These are phyloP conservation scores for Bufo gargarizans DNA, from an alignment of 2,113 vertebrate genomes.

Conservation along the genomic window DNA sequence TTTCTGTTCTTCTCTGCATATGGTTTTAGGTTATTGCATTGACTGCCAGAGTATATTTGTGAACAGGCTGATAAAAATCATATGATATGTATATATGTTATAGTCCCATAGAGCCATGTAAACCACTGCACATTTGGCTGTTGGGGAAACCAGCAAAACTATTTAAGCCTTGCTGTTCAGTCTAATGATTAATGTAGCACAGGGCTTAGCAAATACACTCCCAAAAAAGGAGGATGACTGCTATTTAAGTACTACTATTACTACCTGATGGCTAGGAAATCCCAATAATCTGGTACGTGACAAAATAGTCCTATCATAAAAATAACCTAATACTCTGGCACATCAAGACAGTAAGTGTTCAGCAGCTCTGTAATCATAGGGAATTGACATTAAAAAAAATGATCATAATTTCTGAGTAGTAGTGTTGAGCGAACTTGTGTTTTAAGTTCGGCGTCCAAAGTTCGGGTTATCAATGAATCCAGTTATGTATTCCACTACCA, in stretches of 20 bases:
- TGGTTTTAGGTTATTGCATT: not conserved
- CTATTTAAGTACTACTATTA: not conserved
- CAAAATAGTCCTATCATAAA: not conserved
- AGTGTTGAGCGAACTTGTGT: no score
- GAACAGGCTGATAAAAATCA: not conserved
- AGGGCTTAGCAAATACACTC: not conserved
- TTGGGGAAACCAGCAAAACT: not conserved
- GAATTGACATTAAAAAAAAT: not conserved
- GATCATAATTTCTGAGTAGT: no score
- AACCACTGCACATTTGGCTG: not conserved
- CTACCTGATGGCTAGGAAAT: not conserved
- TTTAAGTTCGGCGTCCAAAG: no score
- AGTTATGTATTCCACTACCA: no score
- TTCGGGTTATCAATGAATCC: no score
- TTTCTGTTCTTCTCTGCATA: no score
- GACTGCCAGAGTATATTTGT: not conserved
- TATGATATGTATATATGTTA: not conserved
- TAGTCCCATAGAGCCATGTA: not conserved
- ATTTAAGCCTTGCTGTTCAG: not conserved
- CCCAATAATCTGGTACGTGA: not conserved
- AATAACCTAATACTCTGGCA: not conserved
- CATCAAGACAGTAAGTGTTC: not conserved
- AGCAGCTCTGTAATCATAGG: not conserved
- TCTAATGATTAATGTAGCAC: not conserved
- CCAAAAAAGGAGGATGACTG: not conserved